A percentile compares a stretch with the other conserved stretches of the same genome.
phyloP scores from a whole-genome alignment of 1,140 invertebrate genomes.

The Oedothorax gibbosus region DNA sequence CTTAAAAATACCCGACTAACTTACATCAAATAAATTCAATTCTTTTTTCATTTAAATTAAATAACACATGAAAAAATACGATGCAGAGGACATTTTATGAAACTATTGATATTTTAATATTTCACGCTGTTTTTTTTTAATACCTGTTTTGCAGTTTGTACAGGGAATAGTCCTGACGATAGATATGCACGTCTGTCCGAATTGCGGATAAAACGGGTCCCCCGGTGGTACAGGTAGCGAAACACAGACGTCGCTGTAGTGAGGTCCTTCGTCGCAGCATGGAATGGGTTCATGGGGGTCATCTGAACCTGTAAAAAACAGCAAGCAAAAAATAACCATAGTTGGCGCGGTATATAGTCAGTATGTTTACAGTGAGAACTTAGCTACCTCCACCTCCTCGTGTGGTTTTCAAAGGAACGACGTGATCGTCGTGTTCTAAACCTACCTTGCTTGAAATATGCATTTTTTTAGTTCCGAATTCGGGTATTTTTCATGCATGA shows the following conservation, averaged over 20 bases:
- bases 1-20: not conserved
- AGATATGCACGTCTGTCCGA: constrained; percentile 71
- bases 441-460: too few species aligned
- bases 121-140: not conserved
- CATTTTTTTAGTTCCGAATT: too few species aligned
- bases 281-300: not conserved
- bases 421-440: too few species aligned
- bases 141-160: not conserved
- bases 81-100: not conserved
- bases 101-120: not conserved
- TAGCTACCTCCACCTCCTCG: too few species aligned
- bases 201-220: constrained; percentile 77
- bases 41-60: not conserved
- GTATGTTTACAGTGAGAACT: too few species aligned
- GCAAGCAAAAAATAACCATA: too few species aligned
- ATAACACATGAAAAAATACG: not conserved
- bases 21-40: not conserved
- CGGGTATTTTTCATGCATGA: too few species aligned
- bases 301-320: not conserved
- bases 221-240: constrained; percentile 64
- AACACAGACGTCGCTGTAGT: constrained; percentile 53
- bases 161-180: constrained; percentile 66
- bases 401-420: too few species aligned
- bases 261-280: constrained; percentile 4
- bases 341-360: too few species aligned